These are phyloP conservation scores for Brachionichthys hirsutus DNA, from an alignment of 2,113 vertebrate species.

Conservation along the genomic window DNA sequence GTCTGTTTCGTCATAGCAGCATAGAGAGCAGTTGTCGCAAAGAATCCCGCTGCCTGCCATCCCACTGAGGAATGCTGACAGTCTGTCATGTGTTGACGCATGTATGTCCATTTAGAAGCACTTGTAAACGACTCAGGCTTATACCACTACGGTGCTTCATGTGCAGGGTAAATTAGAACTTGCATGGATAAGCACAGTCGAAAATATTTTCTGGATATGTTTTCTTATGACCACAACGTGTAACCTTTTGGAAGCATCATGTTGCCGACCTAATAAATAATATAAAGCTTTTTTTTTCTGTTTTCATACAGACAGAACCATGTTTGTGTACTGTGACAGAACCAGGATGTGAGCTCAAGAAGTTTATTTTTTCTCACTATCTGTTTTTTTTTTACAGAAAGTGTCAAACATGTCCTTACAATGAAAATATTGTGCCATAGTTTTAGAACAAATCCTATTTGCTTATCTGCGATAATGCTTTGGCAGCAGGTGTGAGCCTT, in stretches of 20 bases:
- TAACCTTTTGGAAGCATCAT: not conserved
- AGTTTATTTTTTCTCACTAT: not conserved
- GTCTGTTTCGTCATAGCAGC: slow-evolving; percentile 63
- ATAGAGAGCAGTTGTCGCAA: slow-evolving; percentile 59
- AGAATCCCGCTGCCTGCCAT: slow-evolving; percentile 43
- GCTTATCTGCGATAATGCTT: slow-evolving; percentile 11
- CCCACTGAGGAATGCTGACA: slow-evolving; percentile 44
- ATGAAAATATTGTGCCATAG: not conserved
- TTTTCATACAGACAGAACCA: not conserved
- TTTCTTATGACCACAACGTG: not conserved
- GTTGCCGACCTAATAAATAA: not conserved
- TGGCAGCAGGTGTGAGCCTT: not conserved
- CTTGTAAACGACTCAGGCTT: not conserved
- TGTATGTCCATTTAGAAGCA: not conserved
- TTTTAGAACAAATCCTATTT: not conserved
- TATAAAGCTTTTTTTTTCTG: too few species aligned
- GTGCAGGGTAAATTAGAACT: not conserved
- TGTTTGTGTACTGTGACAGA: slow-evolving; percentile 7
- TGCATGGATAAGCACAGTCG: too few species aligned
- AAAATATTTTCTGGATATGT: not conserved
- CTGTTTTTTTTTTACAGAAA: slow-evolving; percentile 8
- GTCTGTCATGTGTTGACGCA: slow-evolving; percentile 43
- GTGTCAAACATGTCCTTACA: slow-evolving; percentile 6
- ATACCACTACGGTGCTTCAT: not conserved
- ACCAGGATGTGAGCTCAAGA: slow-evolving; percentile 1